Conservation (phyloP, 2,888 invertebrate genomes). For the Rotaria sp. region DNA sequence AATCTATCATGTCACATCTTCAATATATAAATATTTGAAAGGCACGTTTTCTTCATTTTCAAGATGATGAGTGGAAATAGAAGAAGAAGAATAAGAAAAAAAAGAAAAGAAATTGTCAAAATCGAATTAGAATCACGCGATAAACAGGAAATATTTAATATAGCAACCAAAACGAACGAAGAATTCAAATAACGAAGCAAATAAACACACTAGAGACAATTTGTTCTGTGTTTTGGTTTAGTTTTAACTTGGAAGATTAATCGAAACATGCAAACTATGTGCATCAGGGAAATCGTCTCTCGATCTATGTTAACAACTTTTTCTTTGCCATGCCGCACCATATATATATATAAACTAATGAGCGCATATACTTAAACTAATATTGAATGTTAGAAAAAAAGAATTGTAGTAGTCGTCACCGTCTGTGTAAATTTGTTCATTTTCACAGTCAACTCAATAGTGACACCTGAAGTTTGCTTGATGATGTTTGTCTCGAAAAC, state of each 20-base stretch:
- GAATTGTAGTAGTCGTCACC: constrained; percentile 15
- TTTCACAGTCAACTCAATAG: constrained; percentile 19
- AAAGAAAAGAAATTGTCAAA: neutral
- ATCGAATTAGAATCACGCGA: constrained; percentile 24
- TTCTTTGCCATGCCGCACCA: constrained; percentile 4
- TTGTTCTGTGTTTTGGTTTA: constrained; percentile 1
- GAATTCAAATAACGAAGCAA: neutral
- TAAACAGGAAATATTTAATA: constrained; percentile 3
- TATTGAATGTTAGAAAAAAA: constrained; percentile 14
- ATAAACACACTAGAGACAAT: neutral
- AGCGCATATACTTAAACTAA: constrained; percentile 10
- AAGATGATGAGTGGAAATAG: constrained; percentile 17
- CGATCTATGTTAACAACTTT: constrained; percentile 17
- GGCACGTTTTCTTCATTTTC: constrained; percentile 17
- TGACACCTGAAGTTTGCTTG: constrained; percentile 24
- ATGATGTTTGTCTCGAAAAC: constrained; percentile 24
- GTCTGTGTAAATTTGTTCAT: constrained; percentile 22
- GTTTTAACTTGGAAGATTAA: constrained; percentile 7
- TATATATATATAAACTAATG: neutral
- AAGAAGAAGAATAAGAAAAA: neutral
- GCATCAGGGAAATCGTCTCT: neutral
- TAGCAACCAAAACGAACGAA: neutral
- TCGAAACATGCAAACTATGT: constrained; percentile 6
- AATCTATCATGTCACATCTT: constrained; percentile 24
- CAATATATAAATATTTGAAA: constrained; percentile 22